Evolutionary conservation across 2,113 vertebrate genomes (phyloP).

Genomic region (Chiloscyllium plagiosum): DNA sequence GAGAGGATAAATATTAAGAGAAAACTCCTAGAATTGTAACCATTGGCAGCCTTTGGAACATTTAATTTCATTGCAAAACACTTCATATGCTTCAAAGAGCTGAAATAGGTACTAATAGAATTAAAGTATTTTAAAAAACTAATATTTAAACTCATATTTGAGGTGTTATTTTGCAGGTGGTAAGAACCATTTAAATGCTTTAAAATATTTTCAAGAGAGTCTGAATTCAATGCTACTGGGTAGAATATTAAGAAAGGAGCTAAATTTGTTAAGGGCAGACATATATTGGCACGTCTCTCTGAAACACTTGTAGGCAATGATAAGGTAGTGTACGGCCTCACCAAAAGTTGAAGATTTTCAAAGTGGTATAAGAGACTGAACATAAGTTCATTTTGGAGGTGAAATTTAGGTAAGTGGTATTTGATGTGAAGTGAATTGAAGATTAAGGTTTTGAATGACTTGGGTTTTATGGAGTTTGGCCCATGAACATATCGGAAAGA

Average conservation of each 20-base stretch:
- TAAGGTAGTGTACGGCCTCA: background rate
- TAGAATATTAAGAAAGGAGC: background rate
- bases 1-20: background rate
- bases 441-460: background rate
- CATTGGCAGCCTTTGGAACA: background rate
- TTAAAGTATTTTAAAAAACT: background rate
- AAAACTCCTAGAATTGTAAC: background rate
- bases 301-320: background rate
- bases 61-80: background rate
- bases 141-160: background rate
- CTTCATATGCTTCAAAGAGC: background rate
- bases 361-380: background rate
- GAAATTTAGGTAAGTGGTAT: background rate
- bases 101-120: background rate
- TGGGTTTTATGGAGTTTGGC: background rate
- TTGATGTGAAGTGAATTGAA: background rate
- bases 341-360: background rate
- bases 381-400: background rate
- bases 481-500: background rate
- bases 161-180: background rate
- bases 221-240: background rate
- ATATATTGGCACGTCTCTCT: background rate
- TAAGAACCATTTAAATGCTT: background rate
- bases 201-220: background rate
- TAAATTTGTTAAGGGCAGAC: background rate